phyloP scores from a whole-genome alignment of 2,888 invertebrate genomes.

The Gryllus longicercus region DNA sequence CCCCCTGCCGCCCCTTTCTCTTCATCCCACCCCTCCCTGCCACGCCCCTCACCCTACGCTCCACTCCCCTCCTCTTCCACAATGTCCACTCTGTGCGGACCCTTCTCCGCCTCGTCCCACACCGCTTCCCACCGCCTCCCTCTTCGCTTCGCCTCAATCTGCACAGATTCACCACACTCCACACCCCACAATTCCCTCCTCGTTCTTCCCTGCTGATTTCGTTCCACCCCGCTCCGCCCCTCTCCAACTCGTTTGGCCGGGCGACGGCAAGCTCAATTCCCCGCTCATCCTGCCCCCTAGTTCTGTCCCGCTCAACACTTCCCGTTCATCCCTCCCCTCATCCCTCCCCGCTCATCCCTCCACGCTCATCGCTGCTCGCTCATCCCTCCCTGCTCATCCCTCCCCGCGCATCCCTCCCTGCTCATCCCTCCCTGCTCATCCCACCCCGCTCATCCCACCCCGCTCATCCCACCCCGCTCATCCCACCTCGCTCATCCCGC shows the following conservation, averaged over 20 bases:
- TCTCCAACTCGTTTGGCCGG: too few species aligned
- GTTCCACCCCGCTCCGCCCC: background rate
- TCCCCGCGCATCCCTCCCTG: too few species aligned
- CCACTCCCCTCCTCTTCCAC: conserved; percentile 38
- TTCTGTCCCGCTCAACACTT: too few species aligned
- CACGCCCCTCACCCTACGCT: background rate
- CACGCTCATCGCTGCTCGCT: too few species aligned
- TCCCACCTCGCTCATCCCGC: conserved; percentile 40
- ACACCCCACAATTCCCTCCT: conserved; percentile 34
- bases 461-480: background rate
- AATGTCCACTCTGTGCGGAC: background rate
- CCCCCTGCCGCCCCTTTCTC: background rate
- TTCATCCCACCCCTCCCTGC: background rate
- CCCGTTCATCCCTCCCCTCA: background rate
- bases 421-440: too few species aligned
- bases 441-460: background rate
- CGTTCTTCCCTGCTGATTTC: background rate
- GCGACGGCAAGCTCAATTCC: too few species aligned
- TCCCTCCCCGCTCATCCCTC: too few species aligned
- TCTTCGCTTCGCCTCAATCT: background rate
- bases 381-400: too few species aligned
- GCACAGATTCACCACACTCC: conserved; percentile 33
- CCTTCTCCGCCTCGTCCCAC: too few species aligned
- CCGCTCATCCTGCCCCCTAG: too few species aligned
- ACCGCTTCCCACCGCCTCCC: background rate